phyloP scores from a whole-genome alignment of 2,888 invertebrate genomes.

The Drosophila suboccidentalis region DNA sequence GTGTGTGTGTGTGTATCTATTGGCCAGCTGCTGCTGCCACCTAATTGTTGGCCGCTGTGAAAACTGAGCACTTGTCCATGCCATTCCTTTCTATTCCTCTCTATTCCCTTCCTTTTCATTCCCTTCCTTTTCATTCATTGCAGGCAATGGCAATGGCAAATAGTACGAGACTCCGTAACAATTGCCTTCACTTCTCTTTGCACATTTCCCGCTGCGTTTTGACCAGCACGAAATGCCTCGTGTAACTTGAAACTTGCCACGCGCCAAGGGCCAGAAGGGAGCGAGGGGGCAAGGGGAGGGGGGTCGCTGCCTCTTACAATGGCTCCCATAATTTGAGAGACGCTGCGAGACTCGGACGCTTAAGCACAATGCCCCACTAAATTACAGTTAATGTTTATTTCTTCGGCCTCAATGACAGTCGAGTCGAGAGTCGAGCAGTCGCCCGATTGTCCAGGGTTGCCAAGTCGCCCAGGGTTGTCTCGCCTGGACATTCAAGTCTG shows the following conservation, averaged over 20 bases:
- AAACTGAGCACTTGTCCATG: conserved; percentile 64
- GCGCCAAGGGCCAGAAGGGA: neutral
- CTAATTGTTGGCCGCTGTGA: conserved; percentile 77
- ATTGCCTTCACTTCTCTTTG: conserved; percentile 63
- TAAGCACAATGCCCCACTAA: conserved; percentile 81
- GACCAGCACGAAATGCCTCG: conserved; percentile 74
- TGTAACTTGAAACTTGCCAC: conserved; percentile 73
- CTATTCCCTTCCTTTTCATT: neutral
- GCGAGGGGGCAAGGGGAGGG: neutral
- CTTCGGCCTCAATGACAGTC: conserved; percentile 62
- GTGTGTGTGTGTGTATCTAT: conserved; percentile 23
- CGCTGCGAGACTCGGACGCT: conserved; percentile 70
- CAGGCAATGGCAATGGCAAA: conserved; percentile 51
- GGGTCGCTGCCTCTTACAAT: conserved; percentile 55
- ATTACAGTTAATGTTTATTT: conserved; percentile 81
- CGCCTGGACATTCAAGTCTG: conserved; percentile 42
- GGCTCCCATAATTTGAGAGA: conserved; percentile 72
- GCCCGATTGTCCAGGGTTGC: conserved; percentile 12
- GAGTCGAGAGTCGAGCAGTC: conserved; percentile 10
- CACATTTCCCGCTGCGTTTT: conserved; percentile 71
- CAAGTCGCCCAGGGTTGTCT: conserved; percentile 9
- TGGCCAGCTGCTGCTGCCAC: conserved; percentile 63
- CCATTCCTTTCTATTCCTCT: neutral
- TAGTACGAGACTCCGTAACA: conserved; percentile 46
- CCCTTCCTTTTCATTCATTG: neutral